Evolutionary conservation across 2,888 invertebrate genomes (phyloP).

Genomic region (Punctoribates punctum): DNA sequence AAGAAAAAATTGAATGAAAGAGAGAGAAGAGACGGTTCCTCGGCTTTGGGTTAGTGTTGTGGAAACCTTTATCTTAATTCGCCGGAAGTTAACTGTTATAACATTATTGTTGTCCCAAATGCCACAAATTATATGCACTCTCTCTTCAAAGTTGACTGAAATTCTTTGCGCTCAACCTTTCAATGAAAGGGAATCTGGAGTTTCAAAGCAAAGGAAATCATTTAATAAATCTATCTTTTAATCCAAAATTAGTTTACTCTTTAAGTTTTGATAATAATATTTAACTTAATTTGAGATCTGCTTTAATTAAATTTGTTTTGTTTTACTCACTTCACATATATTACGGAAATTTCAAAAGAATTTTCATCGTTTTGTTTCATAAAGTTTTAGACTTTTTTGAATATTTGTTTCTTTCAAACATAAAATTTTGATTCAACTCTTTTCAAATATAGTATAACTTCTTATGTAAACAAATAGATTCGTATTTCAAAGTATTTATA

Average conservation of each 20-base stretch:
- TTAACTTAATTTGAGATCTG: no score
- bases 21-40: background rate
- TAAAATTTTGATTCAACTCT: no score
- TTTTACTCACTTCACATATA: no score
- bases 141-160: background rate
- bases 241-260: background rate
- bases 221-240: background rate
- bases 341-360: no score
- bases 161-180: background rate
- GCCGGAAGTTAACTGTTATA: constrained; percentile 31
- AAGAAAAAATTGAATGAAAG: background rate
- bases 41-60: constrained; percentile 1
- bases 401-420: no score
- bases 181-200: background rate
- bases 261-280: no score
- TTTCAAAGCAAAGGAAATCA: background rate
- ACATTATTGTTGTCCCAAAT: constrained; percentile 3
- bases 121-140: constrained; percentile 10
- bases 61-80: constrained; percentile 2
- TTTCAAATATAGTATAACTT: background rate
- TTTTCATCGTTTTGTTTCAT: background rate
- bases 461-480: background rate
- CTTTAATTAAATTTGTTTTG: no score
- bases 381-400: no score
- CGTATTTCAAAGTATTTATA: background rate